Conservation (phyloP, 2,797 vertebrate genomes). For the Lateolabrax maculatus region DNA sequence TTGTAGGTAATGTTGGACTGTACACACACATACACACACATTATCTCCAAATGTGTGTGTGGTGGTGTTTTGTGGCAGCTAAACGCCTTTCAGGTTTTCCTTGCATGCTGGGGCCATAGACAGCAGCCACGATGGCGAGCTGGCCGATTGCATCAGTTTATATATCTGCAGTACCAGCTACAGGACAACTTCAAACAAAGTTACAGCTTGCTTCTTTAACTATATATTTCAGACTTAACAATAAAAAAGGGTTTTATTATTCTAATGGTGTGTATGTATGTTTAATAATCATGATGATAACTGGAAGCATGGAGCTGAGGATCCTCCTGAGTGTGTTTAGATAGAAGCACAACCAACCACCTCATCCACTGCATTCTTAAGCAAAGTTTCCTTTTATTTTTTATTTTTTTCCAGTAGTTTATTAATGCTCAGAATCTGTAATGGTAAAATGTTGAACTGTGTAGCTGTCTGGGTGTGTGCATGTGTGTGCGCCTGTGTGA, state of each 20-base stretch:
- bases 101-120: slow-evolving; percentile 76
- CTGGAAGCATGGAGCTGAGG: slow-evolving; percentile 86
- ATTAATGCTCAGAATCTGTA: slow-evolving; percentile 67
- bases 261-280: slow-evolving; percentile 76
- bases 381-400: slow-evolving; percentile 61
- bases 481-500: slow-evolving; percentile 54
- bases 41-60: slow-evolving; percentile 55
- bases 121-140: slow-evolving; percentile 49
- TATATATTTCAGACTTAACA: slow-evolving; percentile 65
- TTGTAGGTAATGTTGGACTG: slow-evolving; percentile 67
- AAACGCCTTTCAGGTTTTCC: slow-evolving; percentile 80
- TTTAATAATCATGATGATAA: slow-evolving; percentile 87
- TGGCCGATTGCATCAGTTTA: slow-evolving; percentile 52
- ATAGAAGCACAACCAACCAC: slow-evolving; percentile 81
- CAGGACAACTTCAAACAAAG: slow-evolving; percentile 44
- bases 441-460: slow-evolving; percentile 59
- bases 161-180: slow-evolving; percentile 55
- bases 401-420: slow-evolving; percentile 48
- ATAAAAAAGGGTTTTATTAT: slow-evolving; percentile 69
- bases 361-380: slow-evolving; percentile 72
- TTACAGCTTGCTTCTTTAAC: slow-evolving; percentile 68
- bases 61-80: slow-evolving; percentile 81
- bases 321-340: slow-evolving; percentile 71
- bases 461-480: slow-evolving; percentile 51
- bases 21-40: slow-evolving; percentile 47